phyloP scores from a whole-genome alignment of 1,140 invertebrate genomes.

The Trichonephila clavipes region DNA sequence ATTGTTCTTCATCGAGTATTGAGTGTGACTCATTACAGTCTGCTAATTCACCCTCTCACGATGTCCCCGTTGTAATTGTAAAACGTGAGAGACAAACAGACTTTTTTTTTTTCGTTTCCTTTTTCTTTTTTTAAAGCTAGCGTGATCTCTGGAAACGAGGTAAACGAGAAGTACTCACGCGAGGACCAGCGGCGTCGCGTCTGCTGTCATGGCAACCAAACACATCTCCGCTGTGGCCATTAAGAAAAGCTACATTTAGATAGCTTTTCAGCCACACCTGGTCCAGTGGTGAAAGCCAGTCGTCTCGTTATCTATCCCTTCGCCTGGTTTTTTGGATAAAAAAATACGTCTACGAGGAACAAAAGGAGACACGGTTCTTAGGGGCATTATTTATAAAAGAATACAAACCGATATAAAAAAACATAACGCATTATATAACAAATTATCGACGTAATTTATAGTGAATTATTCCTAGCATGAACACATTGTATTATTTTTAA shows the following conservation, averaged over 20 bases:
- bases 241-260: slow-evolving; percentile 60
- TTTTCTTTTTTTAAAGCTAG: not conserved
- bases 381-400: no score
- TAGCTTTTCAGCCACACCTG: slow-evolving; percentile 67
- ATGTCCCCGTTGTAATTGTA: slow-evolving; percentile 3
- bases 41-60: not conserved
- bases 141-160: slow-evolving; percentile 29
- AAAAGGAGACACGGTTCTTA: not conserved
- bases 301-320: slow-evolving; percentile 53
- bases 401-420: no score
- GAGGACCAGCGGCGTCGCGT: slow-evolving; percentile 35
- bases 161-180: slow-evolving; percentile 51
- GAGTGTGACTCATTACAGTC: not conserved
- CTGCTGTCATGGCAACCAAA: slow-evolving; percentile 65
- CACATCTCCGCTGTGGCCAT: slow-evolving; percentile 46
- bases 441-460: no score
- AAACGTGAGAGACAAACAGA: slow-evolving; percentile 30
- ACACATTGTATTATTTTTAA: no score
- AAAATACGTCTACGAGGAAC: not conserved
- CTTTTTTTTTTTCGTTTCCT: not conserved
- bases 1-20: not conserved
- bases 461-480: no score
- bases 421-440: no score
- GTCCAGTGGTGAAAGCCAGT: slow-evolving; percentile 58
- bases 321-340: not conserved